These are phyloP conservation scores for Meiosimyza platycephala DNA, from an alignment of 2,888 invertebrate genomes.

Conservation along the genomic window DNA sequence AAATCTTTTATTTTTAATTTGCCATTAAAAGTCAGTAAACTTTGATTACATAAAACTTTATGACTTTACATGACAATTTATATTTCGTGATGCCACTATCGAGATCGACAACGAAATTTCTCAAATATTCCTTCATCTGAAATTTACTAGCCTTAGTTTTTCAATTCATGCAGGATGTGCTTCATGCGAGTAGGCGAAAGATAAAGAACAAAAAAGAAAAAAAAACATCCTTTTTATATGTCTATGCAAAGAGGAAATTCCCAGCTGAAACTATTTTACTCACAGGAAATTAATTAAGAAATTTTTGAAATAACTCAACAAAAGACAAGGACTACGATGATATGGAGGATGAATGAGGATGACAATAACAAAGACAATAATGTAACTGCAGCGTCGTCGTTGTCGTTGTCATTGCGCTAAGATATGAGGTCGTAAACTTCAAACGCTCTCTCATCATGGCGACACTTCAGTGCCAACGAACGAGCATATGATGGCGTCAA, in stretches of 20 bases:
- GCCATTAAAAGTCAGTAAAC: too few relatives aligned
- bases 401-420: not conserved
- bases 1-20: too few relatives aligned
- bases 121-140: too few relatives aligned
- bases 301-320: conserved; percentile 40
- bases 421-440: conserved; percentile 16
- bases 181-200: too few relatives aligned
- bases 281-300: conserved; percentile 42
- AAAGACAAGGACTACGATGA: not conserved
- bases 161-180: too few relatives aligned
- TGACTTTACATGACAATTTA: too few relatives aligned
- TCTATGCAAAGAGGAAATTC: conserved; percentile 31
- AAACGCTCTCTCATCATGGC: not conserved
- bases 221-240: conserved; percentile 13
- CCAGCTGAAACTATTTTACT: conserved; percentile 33
- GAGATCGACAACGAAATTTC: too few relatives aligned
- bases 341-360: too few relatives aligned
- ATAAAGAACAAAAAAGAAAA: not conserved
- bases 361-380: not conserved
- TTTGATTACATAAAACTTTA: too few relatives aligned
- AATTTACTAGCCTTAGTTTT: too few relatives aligned
- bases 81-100: too few relatives aligned
- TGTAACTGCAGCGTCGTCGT: conserved; percentile 12
- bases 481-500: conserved; percentile 9
- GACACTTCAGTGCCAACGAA: conserved; percentile 17